These are phyloP conservation scores for Triplophysa dalaica DNA, from an alignment of 2,113 vertebrate species.

Conservation along the genomic window DNA sequence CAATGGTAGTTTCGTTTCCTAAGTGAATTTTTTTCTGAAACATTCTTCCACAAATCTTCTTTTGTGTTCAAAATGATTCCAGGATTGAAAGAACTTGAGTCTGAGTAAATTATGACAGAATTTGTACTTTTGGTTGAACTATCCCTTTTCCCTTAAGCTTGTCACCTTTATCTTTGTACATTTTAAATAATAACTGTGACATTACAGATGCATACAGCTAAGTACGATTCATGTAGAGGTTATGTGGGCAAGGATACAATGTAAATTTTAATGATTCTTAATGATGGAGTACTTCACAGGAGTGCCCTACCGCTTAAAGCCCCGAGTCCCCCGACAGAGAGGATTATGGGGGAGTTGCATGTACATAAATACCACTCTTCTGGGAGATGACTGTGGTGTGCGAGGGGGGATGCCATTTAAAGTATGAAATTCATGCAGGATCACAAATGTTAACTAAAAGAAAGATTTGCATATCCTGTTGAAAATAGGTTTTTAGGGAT, in stretches of 20 bases:
- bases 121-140: too few species aligned
- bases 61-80: too few species aligned
- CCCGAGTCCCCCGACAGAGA: not conserved
- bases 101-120: too few species aligned
- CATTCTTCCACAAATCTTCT: too few species aligned
- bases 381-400: not conserved
- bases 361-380: conserved; percentile 2
- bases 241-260: conserved; percentile 8
- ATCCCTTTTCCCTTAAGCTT: not conserved
- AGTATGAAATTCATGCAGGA: too few species aligned
- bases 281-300: conserved; percentile 10
- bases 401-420: too few species aligned
- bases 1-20: too few species aligned
- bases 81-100: too few species aligned
- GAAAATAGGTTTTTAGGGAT: too few species aligned
- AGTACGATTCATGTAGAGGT: conserved; percentile 15
- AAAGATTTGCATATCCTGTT: too few species aligned
- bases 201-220: conserved; percentile 1
- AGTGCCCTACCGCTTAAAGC: not conserved
- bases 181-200: conserved; percentile 26
- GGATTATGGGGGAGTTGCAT: not conserved
- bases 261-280: conserved; percentile 20
- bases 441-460: too few species aligned
- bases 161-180: conserved; percentile 18
- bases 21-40: too few species aligned